Evolutionary conservation across 2,113 vertebrate species (phyloP).

Genomic region (Apus apus): DNA sequence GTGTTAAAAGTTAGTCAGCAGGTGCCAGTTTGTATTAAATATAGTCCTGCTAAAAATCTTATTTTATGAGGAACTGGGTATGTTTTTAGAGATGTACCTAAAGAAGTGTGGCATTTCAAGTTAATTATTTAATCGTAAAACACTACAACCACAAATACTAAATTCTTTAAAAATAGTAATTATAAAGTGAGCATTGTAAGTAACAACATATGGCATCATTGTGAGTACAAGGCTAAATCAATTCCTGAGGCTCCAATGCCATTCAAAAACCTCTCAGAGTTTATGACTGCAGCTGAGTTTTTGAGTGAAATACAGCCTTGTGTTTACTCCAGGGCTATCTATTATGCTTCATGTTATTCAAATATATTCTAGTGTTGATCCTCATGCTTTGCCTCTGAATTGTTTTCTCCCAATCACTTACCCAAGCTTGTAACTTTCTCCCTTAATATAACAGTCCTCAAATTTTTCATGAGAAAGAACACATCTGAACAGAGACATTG

Average conservation of each 20-base stretch:
- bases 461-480: neutral
- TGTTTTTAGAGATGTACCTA: neutral
- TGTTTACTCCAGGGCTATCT: slow-evolving; percentile 56
- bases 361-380: slow-evolving; percentile 42
- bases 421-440: neutral
- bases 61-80: neutral
- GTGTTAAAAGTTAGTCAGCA: neutral
- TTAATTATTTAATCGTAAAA: slow-evolving; percentile 47
- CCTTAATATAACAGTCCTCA: neutral
- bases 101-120: neutral
- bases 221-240: slow-evolving; percentile 35
- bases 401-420: neutral
- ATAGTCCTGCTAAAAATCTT: neutral
- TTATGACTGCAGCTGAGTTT: slow-evolving; percentile 64
- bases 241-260: slow-evolving; percentile 40
- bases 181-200: slow-evolving; percentile 53
- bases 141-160: slow-evolving; percentile 35
- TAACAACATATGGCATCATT: slow-evolving; percentile 54
- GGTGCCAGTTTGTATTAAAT: neutral
- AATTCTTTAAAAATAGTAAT: slow-evolving; percentile 51
- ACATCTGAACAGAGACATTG: neutral
- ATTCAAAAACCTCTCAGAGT: slow-evolving; percentile 59
- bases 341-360: slow-evolving; percentile 58
- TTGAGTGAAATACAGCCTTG: slow-evolving; percentile 62
- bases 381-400: slow-evolving; percentile 19